Evolutionary conservation across 1,140 invertebrate species (phyloP), one percentile per base, ranked within the genome.

Genomic region (Achroia grisella): DNA sequence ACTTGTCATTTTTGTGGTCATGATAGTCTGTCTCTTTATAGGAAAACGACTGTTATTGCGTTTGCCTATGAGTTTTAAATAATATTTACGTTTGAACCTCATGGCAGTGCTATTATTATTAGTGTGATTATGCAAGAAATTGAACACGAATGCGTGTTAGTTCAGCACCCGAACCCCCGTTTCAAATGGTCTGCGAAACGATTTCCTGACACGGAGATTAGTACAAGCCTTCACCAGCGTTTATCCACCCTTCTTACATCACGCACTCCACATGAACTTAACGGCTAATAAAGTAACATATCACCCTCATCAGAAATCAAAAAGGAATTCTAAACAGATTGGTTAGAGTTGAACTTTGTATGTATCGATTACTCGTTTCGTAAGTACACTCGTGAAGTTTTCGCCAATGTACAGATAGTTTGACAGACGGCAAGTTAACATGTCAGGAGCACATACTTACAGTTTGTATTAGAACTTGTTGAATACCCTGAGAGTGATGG

Each of bases 201-300:
- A 85, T 82, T 85, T 79, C 78, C 78, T 85, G 81, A 85, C 81
- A 85, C 71, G 81, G 81, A 80, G 81, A 85, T 85, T 85, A 85
- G 81, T 79, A 85, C 81, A 81, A 82, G 77, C 73, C 77, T 79
- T 81, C 81, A 81, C 81, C 77, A 64, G 59, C 68, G 67, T 65
- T 78, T 77, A 73, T 72, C 70, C 58, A 68, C 76, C 78, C 78
- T 74, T 70, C 75, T 82, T 85, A 82, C 77, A 62, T 85, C 81
- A 85, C 81, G 81, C 78, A 85, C 81, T 81, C 65, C 62, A 76
- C 53, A 70, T 64, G 56, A 58, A 59, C 55, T 56, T 50, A 39
- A 49, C 47, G 39, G 56, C 53, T 57, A 54, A 49, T 66, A 62
- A 67, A 64, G 68, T 63, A 56, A 62, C 60, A 75, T 68, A 63